Percentiles rank a stretch among this genome's conserved stretches.
phyloP scores from a whole-genome alignment of 2,113 vertebrate genomes.

The Pteronura brasiliensis region DNA sequence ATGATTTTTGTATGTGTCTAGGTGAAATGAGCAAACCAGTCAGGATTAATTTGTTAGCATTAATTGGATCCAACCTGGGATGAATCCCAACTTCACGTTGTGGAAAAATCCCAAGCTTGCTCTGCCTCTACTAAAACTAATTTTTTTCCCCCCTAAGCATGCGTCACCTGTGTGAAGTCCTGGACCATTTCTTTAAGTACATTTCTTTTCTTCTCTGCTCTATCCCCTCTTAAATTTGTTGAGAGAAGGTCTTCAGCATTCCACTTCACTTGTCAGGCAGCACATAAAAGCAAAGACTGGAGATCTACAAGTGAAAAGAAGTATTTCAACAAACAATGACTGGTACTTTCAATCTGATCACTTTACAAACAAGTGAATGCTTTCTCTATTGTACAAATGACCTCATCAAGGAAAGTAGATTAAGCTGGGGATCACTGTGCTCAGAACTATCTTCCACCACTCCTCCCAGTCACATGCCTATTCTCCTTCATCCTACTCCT shows the following conservation, averaged over 20 bases:
- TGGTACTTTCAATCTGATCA: slow-evolving; percentile 47
- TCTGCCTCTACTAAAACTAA: background rate
- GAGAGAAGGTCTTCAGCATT: slow-evolving; percentile 46
- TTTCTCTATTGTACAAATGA: slow-evolving; percentile 48
- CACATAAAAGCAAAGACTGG: background rate
- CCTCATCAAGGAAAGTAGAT: slow-evolving; percentile 32
- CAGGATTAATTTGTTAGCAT: background rate
- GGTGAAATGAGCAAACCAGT: background rate
- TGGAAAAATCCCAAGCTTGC: background rate
- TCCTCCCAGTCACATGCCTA: background rate
- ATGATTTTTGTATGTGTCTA: slow-evolving; percentile 47
- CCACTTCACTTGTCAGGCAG: slow-evolving; percentile 45
- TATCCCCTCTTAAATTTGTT: slow-evolving; percentile 13
- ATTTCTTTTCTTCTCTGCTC: slow-evolving; percentile 34
- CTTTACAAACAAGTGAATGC: slow-evolving; percentile 45
- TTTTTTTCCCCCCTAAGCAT: slow-evolving; percentile 8
- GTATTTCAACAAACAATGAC: slow-evolving; percentile 43
- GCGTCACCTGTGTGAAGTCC: background rate
- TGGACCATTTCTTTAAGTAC: background rate
- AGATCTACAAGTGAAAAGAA: slow-evolving; percentile 50
- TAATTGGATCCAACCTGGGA: background rate
- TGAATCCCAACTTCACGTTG: background rate
- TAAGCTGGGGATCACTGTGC: background rate
- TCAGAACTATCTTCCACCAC: background rate
- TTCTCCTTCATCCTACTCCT: background rate